Conservation (phyloP, 1,140 invertebrate genomes). For the Atta colombica region DNA sequence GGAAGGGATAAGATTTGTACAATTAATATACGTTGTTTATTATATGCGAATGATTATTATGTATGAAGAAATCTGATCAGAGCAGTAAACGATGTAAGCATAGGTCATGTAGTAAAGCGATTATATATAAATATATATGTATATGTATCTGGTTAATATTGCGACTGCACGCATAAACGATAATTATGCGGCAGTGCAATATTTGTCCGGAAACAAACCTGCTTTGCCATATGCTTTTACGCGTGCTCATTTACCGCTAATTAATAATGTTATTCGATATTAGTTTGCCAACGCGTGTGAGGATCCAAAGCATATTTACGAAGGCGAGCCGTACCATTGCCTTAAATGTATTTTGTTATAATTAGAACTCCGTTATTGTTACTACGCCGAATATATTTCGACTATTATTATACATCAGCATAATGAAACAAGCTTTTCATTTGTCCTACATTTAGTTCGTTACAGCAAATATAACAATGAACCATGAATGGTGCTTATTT, state of each 20-base stretch:
- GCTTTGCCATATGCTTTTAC: constrained; percentile 29
- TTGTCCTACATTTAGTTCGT: background rate
- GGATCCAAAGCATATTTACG: constrained; percentile 32
- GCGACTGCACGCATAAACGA: constrained; percentile 30
- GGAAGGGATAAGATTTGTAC: background rate
- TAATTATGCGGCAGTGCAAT: constrained; percentile 42
- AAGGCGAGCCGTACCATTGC: background rate
- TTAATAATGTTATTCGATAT: constrained; percentile 50
- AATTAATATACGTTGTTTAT: background rate
- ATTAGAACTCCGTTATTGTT: constrained; percentile 23
- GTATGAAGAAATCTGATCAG: constrained; percentile 19
- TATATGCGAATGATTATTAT: background rate
- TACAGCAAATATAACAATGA: background rate
- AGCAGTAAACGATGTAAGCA: constrained; percentile 15
- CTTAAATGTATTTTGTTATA: constrained; percentile 26
- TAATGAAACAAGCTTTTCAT: constrained; percentile 24
- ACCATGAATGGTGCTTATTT: background rate
- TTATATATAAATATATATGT: background rate
- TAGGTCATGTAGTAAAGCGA: constrained; percentile 21
- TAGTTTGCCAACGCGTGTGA: background rate
- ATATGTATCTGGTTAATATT: constrained; percentile 49
- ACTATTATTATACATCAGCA: background rate
- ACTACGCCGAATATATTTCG: background rate
- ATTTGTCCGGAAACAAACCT: constrained; percentile 27
- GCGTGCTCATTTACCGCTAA: constrained; percentile 38